Evolutionary conservation across 2,888 invertebrate genomes (phyloP).

Genomic region (Clusia tigrina): DNA sequence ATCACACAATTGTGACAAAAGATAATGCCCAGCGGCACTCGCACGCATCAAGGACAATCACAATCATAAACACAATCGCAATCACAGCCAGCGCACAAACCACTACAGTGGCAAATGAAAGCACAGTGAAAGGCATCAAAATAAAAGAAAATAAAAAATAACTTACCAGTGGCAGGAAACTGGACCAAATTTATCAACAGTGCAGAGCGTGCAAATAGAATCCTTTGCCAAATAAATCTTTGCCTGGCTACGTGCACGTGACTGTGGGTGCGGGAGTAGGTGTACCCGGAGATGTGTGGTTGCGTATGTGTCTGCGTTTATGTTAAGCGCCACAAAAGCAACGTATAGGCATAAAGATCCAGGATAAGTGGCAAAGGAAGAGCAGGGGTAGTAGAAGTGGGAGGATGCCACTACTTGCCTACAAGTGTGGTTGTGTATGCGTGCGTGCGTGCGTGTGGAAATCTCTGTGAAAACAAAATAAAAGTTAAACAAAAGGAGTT

Average conservation of each 20-base stretch:
- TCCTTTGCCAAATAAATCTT: neutral
- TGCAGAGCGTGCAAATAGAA: neutral
- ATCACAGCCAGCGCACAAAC: neutral
- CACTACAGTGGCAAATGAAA: neutral
- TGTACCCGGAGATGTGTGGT: too few species aligned
- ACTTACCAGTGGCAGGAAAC: neutral
- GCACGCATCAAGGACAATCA: constrained; percentile 21
- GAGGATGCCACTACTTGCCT: too few species aligned
- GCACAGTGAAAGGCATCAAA: neutral
- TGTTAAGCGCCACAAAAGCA: neutral
- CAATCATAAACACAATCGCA: too few species aligned
- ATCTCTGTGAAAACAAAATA: neutral
- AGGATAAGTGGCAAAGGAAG: neutral
- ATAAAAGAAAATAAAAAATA: too few species aligned
- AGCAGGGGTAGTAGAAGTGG: neutral
- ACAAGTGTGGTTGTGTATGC: too few species aligned
- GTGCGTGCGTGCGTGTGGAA: neutral
- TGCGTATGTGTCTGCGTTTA: neutral
- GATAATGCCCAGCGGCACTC: constrained; percentile 15
- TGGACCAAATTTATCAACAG: neutral
- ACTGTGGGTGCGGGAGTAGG: neutral
- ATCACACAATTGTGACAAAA: constrained; percentile 15
- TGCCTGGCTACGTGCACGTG: too few species aligned
- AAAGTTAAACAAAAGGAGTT: neutral
- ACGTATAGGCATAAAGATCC: neutral